Base-by-base conservation (phyloP, 1,140 invertebrate species). In the Calycopis cecrops region DNA sequence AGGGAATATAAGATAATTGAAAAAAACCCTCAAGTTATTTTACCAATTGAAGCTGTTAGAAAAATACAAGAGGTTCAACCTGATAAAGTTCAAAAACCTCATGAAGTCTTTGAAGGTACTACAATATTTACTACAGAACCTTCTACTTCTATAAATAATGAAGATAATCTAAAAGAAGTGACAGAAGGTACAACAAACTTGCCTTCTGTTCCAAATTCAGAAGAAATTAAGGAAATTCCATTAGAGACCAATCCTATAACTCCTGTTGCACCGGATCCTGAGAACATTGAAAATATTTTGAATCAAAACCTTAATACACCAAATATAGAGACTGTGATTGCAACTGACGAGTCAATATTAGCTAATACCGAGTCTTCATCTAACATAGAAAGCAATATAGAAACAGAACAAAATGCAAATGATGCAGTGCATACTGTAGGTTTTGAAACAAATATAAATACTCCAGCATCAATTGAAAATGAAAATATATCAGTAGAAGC, bases 21-120 rank as follows among this genome's bases (percentile, higher is more conserved):
- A 21, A 74, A 71, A 44, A 65, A 63, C 42, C 71, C 77, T 18
- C 48, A 62, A 42, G 48, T 77, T 52, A 49, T 72, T 52, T 44
- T 87, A 14, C 70, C 79, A 9, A 38, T 73, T 50, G 67, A 80
- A 21, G 35, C 52, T 52, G 71, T 50, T 38, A 48, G 44, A 7
- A 59, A 62, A 48, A 55, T 63, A 50, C 16, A 55, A 50, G 48
- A 65, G 42, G 67, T 86, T 3, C 70, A 81, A 35, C 80, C 81
- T 49, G 73, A 85, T 55, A 88, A 76, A 60, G 80, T 86, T n/a
- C 71, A 79, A 54, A 71, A 78, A 57, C 44, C 81, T 11, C 81
- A 85, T 79, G 81, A 81, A 69, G 76, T 88, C 3, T 57, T 88
- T 63, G 84, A 88, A 59, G 85, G 84, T 0, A 87, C 85, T 21